Evolutionary conservation across 2,888 invertebrate species (phyloP).

Genomic region (Drosophila mayaguana): DNA sequence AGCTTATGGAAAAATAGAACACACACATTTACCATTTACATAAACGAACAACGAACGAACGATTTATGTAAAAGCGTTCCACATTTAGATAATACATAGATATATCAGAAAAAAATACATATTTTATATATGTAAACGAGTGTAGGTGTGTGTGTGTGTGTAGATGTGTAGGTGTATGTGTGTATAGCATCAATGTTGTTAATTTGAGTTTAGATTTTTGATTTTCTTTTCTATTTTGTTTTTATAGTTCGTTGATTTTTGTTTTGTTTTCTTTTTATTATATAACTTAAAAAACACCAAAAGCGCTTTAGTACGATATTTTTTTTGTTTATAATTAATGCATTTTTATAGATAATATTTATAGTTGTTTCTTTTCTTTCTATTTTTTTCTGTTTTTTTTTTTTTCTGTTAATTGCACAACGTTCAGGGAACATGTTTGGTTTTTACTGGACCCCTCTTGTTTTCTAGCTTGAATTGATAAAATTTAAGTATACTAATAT

Average conservation of each 20-base stretch:
- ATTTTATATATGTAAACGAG: conserved; percentile 49
- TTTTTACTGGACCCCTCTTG: conserved; percentile 82
- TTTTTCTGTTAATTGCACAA: conserved; percentile 74
- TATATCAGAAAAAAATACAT: conserved; percentile 71
- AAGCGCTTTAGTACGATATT: conserved; percentile 78
- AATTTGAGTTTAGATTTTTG: conserved; percentile 55
- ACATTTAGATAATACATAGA: conserved; percentile 82
- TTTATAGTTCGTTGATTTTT: conserved; percentile 43
- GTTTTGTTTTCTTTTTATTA: conserved; percentile 34
- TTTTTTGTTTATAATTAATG: conserved; percentile 65
- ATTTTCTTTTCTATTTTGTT: conserved; percentile 27
- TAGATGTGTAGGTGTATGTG: conserved; percentile 22
- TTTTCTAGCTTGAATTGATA: conserved; percentile 72
- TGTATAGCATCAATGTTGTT: conserved; percentile 58
- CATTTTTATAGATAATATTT: conserved; percentile 63
- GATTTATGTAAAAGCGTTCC: conserved; percentile 83
- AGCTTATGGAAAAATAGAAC: conserved; percentile 68
- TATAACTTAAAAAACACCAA: conserved; percentile 76
- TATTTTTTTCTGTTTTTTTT: conserved; percentile 30
- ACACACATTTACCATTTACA: conserved; percentile 80
- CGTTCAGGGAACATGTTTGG: conserved; percentile 69
- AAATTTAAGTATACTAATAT: conserved; percentile 23
- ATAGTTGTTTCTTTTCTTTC: conserved; percentile 24
- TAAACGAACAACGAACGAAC: conserved; percentile 81
- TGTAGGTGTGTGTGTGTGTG: conserved; percentile 33